Evolutionary conservation across 2,888 invertebrate species (phyloP).

Genomic region (Agelastica alni): DNA sequence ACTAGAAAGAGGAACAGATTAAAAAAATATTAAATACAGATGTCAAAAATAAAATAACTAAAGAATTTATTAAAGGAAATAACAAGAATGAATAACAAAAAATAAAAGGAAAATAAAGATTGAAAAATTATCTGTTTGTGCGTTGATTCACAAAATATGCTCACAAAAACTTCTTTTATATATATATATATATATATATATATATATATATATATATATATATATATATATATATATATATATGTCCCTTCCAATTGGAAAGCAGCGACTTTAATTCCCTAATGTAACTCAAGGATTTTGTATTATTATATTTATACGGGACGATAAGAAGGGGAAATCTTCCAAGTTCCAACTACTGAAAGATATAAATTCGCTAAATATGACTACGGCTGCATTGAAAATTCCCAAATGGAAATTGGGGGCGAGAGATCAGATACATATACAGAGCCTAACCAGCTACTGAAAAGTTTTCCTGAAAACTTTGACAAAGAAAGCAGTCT

Average conservation of each 20-base stretch:
- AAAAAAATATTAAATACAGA: no score
- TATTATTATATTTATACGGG: conserved; percentile 34
- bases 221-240: no score
- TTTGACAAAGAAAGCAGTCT: no score
- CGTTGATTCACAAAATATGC: conserved; percentile 14
- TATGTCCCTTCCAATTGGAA: not conserved
- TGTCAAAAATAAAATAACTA: no score
- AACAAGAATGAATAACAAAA: no score
- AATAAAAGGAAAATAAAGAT: not conserved
- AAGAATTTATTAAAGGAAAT: no score
- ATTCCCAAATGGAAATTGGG: conserved; percentile 33
- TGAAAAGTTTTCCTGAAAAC: no score
- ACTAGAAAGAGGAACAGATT: no score
- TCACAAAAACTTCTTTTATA: conserved; percentile 12
- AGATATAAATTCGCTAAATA: conserved; percentile 33
- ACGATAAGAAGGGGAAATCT: conserved; percentile 28
- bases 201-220: no score
- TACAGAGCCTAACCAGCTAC: conserved; percentile 19
- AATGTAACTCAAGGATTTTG: conserved; percentile 31
- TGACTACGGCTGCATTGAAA: conserved; percentile 29
- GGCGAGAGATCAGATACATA: conserved; percentile 20
- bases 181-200: no score
- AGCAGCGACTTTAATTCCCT: conserved; percentile 22
- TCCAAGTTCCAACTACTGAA: conserved; percentile 17
- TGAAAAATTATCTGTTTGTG: not conserved